phyloP scores from a whole-genome alignment of 1,140 invertebrate species.

The Cryptotermes secundus region DNA sequence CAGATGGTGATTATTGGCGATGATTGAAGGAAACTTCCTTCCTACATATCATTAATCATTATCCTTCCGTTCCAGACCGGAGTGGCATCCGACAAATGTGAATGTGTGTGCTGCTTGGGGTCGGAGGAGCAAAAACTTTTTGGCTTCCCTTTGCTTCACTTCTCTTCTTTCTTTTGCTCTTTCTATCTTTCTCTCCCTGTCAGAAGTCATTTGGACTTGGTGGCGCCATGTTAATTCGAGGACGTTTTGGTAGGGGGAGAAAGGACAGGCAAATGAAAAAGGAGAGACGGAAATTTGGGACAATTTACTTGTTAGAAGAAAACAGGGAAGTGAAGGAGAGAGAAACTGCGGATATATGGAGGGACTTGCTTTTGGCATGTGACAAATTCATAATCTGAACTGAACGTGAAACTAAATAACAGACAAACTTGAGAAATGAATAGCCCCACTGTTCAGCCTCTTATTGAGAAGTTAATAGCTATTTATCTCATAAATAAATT shows the following conservation, averaged over 20 bases:
- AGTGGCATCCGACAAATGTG: constrained; percentile 29
- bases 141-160: not conserved
- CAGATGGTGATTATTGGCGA: not conserved
- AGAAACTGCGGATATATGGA: too few species aligned
- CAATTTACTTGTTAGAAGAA: constrained; percentile 19
- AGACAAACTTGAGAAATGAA: too few species aligned
- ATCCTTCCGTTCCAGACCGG: not conserved
- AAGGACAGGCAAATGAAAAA: constrained; percentile 1
- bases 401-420: too few species aligned
- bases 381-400: too few species aligned
- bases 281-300: constrained; percentile 27
- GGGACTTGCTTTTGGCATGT: too few species aligned
- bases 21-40: constrained; percentile 21
- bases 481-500: too few species aligned
- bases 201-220: constrained; percentile 30
- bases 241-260: constrained; percentile 4
- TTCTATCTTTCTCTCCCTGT: constrained; percentile 24
- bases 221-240: constrained; percentile 32
- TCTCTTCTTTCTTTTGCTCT: not conserved
- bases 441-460: too few species aligned
- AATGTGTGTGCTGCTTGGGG: not conserved
- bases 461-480: too few species aligned
- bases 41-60: constrained; percentile 25
- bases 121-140: constrained; percentile 24
- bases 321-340: too few species aligned